phyloP scores from a whole-genome alignment of 2,113 vertebrate species.

The Halichoerus grypus region DNA sequence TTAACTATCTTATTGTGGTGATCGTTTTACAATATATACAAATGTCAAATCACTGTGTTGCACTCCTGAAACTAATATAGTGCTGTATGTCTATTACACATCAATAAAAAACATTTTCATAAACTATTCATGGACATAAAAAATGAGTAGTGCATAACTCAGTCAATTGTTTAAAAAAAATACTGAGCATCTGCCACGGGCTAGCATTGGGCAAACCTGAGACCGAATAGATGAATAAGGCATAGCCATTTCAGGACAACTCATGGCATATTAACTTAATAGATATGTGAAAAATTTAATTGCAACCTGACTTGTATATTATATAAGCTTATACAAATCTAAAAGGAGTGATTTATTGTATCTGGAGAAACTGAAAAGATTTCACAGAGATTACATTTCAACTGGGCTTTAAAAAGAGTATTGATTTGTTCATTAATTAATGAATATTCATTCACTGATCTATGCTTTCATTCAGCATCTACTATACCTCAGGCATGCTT shows the following conservation, averaged over 20 bases:
- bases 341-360: background rate
- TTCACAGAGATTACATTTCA: slow-evolving; percentile 14
- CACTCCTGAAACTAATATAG: background rate
- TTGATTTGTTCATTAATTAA: background rate
- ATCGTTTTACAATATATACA: background rate
- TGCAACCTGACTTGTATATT: background rate
- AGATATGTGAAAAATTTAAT: background rate
- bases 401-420: background rate
- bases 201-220: background rate
- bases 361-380: background rate
- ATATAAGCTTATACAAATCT: background rate
- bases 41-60: background rate
- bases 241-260: background rate
- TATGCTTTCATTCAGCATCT: background rate
- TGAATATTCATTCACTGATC: background rate
- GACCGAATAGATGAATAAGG: background rate
- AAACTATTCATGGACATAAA: background rate
- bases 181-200: background rate
- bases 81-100: background rate
- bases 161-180: background rate
- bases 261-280: background rate
- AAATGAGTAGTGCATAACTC: background rate
- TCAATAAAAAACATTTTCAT: background rate
- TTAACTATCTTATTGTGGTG: background rate
- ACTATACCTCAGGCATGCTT: background rate